Evolutionary conservation across 2,888 invertebrate species (phyloP).

Genomic region (Torymus auratus): DNA sequence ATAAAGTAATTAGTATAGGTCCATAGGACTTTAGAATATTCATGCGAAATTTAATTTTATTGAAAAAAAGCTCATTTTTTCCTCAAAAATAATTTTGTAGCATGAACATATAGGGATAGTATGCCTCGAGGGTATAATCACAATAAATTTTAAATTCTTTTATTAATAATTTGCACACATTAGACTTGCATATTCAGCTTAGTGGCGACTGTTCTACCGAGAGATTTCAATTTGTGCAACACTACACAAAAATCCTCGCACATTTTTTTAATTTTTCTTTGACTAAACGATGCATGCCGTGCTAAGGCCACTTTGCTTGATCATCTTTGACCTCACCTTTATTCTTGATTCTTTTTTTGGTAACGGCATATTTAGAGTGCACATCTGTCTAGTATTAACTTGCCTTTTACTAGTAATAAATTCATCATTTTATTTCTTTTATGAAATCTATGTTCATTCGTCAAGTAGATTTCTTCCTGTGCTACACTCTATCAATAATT

Average conservation of each 20-base stretch:
- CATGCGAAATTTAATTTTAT: constrained; percentile 43
- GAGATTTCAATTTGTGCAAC: constrained; percentile 55
- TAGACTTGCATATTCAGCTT: constrained; percentile 58
- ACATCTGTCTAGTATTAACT: constrained; percentile 57
- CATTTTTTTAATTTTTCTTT: constrained; percentile 48
- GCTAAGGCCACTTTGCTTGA: constrained; percentile 64
- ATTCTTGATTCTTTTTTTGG: constrained; percentile 60
- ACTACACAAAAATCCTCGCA: constrained; percentile 58
- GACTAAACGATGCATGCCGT: constrained; percentile 63
- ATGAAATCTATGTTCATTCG: constrained; percentile 49
- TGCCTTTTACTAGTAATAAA: constrained; percentile 60
- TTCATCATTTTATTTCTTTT: constrained; percentile 39
- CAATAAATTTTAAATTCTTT: constrained; percentile 42
- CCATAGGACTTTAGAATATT: constrained; percentile 39
- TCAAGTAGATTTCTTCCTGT: constrained; percentile 49
- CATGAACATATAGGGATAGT: constrained; percentile 47
- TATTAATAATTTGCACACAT: constrained; percentile 54
- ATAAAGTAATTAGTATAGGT: constrained; percentile 37
- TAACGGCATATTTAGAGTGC: constrained; percentile 60
- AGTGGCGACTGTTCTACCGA: constrained; percentile 51
- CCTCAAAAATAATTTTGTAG: constrained; percentile 34
- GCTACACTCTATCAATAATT: constrained; percentile 36
- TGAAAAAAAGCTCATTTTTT: constrained; percentile 31
- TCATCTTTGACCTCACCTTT: constrained; percentile 63
- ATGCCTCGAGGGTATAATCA: constrained; percentile 28